Conservation (phyloP, 2,113 vertebrate species). For the Bettongia penicillata region DNA sequence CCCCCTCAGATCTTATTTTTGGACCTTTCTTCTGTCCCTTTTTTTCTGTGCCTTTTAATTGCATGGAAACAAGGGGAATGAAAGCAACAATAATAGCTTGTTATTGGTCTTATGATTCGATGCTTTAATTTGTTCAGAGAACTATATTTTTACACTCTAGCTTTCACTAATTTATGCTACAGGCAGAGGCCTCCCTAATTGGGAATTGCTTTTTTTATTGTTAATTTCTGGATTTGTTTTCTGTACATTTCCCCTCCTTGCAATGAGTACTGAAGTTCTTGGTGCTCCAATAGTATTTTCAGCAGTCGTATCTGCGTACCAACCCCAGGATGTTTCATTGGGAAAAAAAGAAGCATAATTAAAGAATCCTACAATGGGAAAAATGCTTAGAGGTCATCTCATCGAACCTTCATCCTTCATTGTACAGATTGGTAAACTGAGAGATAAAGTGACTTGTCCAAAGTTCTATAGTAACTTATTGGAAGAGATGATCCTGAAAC, state of each 20-base stretch:
- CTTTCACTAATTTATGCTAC: constrained; percentile 76
- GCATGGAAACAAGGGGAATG: constrained; percentile 73
- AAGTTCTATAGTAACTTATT: background rate
- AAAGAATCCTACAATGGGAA: background rate
- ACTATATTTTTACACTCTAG: constrained; percentile 76
- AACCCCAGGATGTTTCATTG: constrained; percentile 19
- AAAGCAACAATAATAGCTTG: constrained; percentile 53
- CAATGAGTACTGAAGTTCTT: background rate
- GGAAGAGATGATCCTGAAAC: background rate
- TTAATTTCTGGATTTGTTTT: constrained; percentile 63
- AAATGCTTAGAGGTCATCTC: background rate
- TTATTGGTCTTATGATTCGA: constrained; percentile 70
- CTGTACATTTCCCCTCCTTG: constrained; percentile 47
- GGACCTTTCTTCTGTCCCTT: background rate
- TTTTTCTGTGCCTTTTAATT: constrained; percentile 68
- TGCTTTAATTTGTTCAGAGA: constrained; percentile 78
- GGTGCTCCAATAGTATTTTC: background rate
- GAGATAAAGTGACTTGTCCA: background rate
- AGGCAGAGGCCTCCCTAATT: constrained; percentile 55
- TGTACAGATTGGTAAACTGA: background rate
- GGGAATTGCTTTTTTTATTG: constrained; percentile 52
- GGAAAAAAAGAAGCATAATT: constrained; percentile 37
- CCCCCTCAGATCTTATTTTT: background rate
- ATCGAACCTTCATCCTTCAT: background rate
- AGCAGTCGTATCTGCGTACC: background rate